Percentiles rank a stretch among this genome's conserved stretches.
Conservation (phyloP, 2,113 vertebrate genomes). For the Microcebus ravelobensis region DNA sequence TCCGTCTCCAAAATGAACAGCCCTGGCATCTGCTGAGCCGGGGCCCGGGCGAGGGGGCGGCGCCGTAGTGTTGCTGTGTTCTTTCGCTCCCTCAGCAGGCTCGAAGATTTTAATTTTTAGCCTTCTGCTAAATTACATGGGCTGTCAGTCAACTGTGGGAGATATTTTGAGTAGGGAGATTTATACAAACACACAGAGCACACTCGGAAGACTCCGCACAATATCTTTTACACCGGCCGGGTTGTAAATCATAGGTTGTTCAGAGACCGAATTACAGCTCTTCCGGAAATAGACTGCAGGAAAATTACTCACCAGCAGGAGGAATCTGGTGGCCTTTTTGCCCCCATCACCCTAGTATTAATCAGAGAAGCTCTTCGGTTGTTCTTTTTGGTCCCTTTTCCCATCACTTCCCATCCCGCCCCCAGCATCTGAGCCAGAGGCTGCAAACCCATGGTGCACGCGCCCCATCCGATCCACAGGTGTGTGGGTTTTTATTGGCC, state of each 20-base stretch:
- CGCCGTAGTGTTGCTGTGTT: rapidly evolving
- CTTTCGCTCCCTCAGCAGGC: slow-evolving; percentile 71
- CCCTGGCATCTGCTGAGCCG: slow-evolving; percentile 47
- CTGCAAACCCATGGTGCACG: rapidly evolving
- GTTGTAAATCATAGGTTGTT: slow-evolving; percentile 79
- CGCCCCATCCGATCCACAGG: not conserved
- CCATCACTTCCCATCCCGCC: not conserved
- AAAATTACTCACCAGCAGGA: not conserved
- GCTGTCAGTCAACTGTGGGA: slow-evolving; percentile 80
- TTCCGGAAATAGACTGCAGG: slow-evolving; percentile 67
- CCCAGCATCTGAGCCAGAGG: not conserved
- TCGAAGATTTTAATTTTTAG: slow-evolving; percentile 71
- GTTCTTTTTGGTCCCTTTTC: not conserved
- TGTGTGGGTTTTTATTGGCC: not conserved
- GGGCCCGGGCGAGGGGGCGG: slow-evolving; percentile 67
- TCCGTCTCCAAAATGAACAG: slow-evolving; percentile 60
- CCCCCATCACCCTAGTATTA: not conserved
- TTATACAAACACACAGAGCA: slow-evolving; percentile 81
- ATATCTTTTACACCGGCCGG: slow-evolving; percentile 70
- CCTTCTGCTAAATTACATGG: slow-evolving; percentile 80
- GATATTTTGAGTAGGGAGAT: slow-evolving; percentile 81
- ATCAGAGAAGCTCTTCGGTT: not conserved
- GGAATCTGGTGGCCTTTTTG: not conserved
- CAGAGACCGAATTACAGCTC: not conserved
- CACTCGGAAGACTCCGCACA: slow-evolving; percentile 70